phyloP scores from a whole-genome alignment of 2,113 vertebrate species.

The Catharus fuscescens region DNA sequence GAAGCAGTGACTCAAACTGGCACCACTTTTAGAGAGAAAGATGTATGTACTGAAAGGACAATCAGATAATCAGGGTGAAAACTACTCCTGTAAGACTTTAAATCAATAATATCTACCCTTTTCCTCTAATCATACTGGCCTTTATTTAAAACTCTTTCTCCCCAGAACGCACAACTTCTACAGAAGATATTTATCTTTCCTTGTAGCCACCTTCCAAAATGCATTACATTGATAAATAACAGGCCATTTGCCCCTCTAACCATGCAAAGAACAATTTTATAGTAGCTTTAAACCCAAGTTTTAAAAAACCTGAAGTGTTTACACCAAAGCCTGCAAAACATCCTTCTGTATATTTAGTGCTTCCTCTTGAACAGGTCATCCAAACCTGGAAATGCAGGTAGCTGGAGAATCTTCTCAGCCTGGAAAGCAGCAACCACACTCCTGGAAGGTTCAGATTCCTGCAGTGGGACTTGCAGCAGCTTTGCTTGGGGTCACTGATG shows the following conservation, averaged over 20 bases:
- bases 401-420: not conserved
- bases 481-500: not conserved
- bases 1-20: not conserved
- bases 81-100: not conserved
- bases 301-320: not conserved
- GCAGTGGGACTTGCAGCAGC: not conserved
- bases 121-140: not conserved
- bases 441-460: not conserved
- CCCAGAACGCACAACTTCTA: no score
- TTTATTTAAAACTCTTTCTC: not conserved
- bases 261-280: not conserved
- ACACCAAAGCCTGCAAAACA: not conserved
- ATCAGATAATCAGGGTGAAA: not conserved
- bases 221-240: not conserved
- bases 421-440: not conserved
- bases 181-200: not conserved
- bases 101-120: not conserved
- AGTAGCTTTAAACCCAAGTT: not conserved
- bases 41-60: not conserved
- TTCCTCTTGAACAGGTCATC: not conserved
- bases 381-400: not conserved
- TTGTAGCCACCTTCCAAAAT: not conserved
- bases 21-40: not conserved
- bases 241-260: not conserved
- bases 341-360: not conserved